Conservation (phyloP, 2,797 vertebrate species). For the Molossus alvarezi region DNA sequence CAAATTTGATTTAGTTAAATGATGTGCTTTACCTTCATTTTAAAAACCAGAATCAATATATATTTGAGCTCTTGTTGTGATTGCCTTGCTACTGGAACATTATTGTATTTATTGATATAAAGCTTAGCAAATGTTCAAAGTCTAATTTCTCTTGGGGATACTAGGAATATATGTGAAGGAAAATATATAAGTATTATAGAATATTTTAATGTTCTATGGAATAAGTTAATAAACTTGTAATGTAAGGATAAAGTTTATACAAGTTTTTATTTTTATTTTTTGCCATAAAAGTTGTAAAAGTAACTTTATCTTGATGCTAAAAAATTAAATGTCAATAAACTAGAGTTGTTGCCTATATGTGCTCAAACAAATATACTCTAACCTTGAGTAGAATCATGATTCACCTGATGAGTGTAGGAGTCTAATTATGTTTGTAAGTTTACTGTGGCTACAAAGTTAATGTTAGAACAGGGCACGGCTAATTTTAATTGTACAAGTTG, state of each 20-base stretch:
- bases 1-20: conserved; percentile 52
- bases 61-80: background rate
- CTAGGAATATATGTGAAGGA: background rate
- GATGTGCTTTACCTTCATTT: background rate
- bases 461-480: background rate
- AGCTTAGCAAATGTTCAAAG: background rate
- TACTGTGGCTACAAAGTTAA: background rate
- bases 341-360: background rate
- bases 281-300: background rate
- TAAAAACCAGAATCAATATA: background rate
- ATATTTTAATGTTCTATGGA: conserved; percentile 51
- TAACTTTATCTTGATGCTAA: conserved; percentile 43
- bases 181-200: conserved; percentile 27
- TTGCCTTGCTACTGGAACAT: background rate
- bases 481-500: conserved; percentile 17
- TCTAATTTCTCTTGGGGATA: conserved; percentile 24
- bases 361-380: background rate
- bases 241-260: conserved; percentile 33
- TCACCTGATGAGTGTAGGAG: background rate
- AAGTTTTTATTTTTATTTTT: background rate
- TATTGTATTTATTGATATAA: conserved; percentile 57
- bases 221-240: conserved; percentile 10
- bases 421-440: background rate
- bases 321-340: background rate
- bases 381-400: background rate